Percentiles rank a stretch among this genome's conserved stretches.
Conservation (phyloP, 2,113 vertebrate species). For the Isichthys henryi region DNA sequence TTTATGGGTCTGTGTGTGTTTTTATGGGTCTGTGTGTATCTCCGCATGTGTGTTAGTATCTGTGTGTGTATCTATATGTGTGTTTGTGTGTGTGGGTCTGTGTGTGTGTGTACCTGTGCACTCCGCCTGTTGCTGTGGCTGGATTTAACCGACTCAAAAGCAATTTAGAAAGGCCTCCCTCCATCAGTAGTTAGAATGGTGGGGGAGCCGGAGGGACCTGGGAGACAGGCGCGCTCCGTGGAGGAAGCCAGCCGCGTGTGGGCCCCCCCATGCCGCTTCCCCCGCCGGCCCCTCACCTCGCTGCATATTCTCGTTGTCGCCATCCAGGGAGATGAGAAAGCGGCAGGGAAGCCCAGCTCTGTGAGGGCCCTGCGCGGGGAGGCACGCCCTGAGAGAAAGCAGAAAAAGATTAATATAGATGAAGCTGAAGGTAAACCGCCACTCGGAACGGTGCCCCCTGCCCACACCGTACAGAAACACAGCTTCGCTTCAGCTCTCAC, state of each 20-base stretch:
- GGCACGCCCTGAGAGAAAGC: constrained; percentile 73
- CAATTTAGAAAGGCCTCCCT: neutral
- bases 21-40: neutral
- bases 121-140: constrained; percentile 34
- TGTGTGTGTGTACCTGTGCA: constrained; percentile 17
- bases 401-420: constrained; percentile 99
- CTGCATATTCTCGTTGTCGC: constrained; percentile 62
- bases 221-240: neutral
- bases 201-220: neutral
- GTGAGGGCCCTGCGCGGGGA: constrained; percentile 77
- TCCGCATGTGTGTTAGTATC: neutral
- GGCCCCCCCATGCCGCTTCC: neutral
- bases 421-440: constrained; percentile 92
- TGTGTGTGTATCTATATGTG: neutral
- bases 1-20: neutral
- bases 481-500: constrained; percentile 23
- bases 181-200: neutral
- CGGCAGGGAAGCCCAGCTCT: constrained; percentile 85
- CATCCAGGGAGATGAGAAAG: constrained; percentile 84
- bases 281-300: constrained; percentile 39
- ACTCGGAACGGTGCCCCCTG: neutral
- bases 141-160: neutral
- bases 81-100: neutral
- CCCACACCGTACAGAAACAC: neutral
- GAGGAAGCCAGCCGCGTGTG: neutral